Evolutionary conservation across 35 echinoderm and acorn worm genomes (phyloP).

Genomic region (Heliocidaris erythrogramma): DNA sequence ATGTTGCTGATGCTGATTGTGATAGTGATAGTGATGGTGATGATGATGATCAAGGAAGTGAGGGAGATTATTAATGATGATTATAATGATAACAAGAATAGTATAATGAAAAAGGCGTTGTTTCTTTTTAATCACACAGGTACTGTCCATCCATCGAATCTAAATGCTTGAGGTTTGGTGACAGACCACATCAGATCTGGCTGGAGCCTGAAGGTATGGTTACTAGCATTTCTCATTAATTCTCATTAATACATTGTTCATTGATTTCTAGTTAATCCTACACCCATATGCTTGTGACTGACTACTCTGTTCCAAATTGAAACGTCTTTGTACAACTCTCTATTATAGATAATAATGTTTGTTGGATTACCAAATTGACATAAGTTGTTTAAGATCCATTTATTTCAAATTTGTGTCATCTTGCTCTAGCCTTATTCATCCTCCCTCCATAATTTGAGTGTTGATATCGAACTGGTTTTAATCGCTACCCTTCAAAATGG

Average conservation of each 20-base stretch:
- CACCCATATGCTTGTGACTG: not conserved
- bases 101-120: not conserved
- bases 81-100: too few species aligned
- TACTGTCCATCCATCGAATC: slow-evolving; percentile 96
- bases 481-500: too few species aligned
- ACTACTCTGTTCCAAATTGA: not conserved
- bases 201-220: slow-evolving; percentile 93
- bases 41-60: not conserved
- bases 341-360: too few species aligned
- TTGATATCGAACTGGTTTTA: too few species aligned
- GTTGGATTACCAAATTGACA: too few species aligned
- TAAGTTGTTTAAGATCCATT: too few species aligned
- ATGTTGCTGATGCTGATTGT: not conserved
- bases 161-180: slow-evolving; percentile 81
- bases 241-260: not conserved
- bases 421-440: too few species aligned
- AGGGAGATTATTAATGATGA: too few species aligned
- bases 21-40: not conserved
- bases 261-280: too few species aligned
- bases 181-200: slow-evolving; percentile 88
- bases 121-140: slow-evolving; percentile 51
- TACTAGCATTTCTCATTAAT: not conserved
- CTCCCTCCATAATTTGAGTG: too few species aligned
- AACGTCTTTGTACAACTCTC: not conserved
- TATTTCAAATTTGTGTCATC: too few species aligned